Conservation (phyloP, 2,113 vertebrate species). For the Abramis brama region DNA sequence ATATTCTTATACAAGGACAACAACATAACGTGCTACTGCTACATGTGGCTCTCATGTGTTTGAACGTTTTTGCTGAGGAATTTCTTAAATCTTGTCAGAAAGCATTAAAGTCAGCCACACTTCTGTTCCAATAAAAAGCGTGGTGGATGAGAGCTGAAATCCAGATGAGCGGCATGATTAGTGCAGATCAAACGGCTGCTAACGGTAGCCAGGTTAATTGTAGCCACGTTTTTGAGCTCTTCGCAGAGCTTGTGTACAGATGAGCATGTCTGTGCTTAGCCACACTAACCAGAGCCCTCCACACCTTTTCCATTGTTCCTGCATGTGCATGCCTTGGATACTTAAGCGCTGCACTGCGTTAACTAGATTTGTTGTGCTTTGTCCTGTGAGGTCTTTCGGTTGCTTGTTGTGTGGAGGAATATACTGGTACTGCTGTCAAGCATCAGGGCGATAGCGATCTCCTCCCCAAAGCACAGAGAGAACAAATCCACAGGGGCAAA, state of each 20-base stretch:
- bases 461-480: slow-evolving; percentile 17
- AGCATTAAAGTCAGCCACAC: slow-evolving; percentile 29
- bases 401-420: slow-evolving; percentile 18
- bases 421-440: slow-evolving; percentile 37
- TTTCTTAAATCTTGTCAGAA: slow-evolving; percentile 18
- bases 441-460: slow-evolving; percentile 40
- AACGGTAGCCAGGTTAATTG: slow-evolving; percentile 58
- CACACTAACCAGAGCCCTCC: background rate
- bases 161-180: slow-evolving; percentile 42
- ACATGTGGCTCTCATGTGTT: slow-evolving; percentile 33
- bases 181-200: slow-evolving; percentile 41
- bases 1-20: slow-evolving; percentile 10
- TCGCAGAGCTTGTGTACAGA: slow-evolving; percentile 12
- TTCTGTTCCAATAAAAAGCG: slow-evolving; percentile 26
- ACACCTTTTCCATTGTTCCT: slow-evolving; percentile 24
- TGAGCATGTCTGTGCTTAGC: slow-evolving; percentile 21
- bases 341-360: background rate
- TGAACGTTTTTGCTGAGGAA: slow-evolving; percentile 11
- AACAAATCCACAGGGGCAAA: background rate
- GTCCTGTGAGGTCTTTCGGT: slow-evolving; percentile 16
- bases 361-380: slow-evolving; percentile 12
- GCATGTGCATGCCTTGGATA: slow-evolving; percentile 1
- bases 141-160: slow-evolving; percentile 22
- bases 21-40: background rate
- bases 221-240: slow-evolving; percentile 50